These are phyloP conservation scores for Palythoa grandis DNA, from an alignment of 92 coral and sea anemone species.

Conservation along the genomic window DNA sequence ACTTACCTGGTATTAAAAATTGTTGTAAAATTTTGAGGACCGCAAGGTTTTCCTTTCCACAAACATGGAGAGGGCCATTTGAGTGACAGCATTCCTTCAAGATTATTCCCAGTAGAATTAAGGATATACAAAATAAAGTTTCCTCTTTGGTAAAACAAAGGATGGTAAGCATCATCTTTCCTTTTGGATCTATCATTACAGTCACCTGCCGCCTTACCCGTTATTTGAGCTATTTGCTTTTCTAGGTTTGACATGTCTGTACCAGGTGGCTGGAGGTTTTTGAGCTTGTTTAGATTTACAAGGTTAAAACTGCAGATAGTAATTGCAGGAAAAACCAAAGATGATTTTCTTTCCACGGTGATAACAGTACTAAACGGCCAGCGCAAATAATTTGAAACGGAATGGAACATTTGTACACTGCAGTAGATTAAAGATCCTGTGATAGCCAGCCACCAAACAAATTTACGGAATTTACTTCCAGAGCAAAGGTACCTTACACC, in stretches of 20 bases:
- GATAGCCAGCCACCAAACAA: conserved; percentile 13
- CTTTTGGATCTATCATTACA: not conserved
- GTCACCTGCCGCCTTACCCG: not conserved
- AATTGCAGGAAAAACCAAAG: conserved; percentile 28
- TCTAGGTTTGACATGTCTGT: not conserved
- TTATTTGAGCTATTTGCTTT: not conserved
- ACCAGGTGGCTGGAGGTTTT: not conserved
- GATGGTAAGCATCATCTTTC: not conserved
- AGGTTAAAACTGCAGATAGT: conserved; percentile 28
- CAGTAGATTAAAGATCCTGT: conserved; percentile 4
- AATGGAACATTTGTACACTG: not conserved
- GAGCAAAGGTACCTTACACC: conserved; percentile 7
- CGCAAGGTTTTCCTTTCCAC: conserved; percentile 31
- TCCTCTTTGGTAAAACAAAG: conserved; percentile 24
- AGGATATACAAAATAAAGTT: not conserved
- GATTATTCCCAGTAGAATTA: not conserved
- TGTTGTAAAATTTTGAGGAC: conserved; percentile 8
- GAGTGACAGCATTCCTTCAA: conserved; percentile 22
- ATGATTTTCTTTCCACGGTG: not conserved
- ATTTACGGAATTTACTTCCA: conserved; percentile 2
- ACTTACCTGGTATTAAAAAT: conserved; percentile 21
- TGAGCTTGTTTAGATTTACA: not conserved
- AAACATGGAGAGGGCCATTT: conserved; percentile 34
- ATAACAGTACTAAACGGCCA: conserved; percentile 31
- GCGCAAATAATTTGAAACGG: not conserved